Evolutionary conservation across 1,140 invertebrate genomes (phyloP).

Genomic region (Wasmannia auropunctata): DNA sequence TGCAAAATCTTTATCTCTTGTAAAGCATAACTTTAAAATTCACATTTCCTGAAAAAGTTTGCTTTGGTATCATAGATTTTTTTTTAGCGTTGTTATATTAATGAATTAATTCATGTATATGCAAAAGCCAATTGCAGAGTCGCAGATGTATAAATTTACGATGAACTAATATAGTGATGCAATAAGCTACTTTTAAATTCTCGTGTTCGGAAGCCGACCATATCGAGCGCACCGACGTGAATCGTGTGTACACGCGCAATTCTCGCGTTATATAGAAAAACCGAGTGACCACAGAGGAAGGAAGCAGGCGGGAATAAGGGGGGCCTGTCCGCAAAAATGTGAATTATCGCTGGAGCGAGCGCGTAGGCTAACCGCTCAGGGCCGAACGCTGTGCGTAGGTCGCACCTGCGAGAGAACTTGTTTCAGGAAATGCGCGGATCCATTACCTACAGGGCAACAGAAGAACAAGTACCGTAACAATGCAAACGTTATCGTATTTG

Average conservation of each 20-base stretch:
- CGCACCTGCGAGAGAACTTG: constrained; percentile 62
- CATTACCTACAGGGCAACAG: neutral
- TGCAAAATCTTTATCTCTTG: neutral
- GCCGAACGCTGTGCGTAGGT: constrained; percentile 69
- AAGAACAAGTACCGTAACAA: neutral
- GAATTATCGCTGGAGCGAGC: constrained; percentile 58
- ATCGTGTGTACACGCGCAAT: constrained; percentile 66
- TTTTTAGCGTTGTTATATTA: neutral
- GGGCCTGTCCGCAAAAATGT: constrained; percentile 61
- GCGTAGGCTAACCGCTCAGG: constrained; percentile 74
- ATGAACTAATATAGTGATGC: constrained; percentile 49
- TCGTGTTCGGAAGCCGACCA: constrained; percentile 44
- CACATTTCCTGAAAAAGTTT: neutral
- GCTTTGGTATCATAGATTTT: neutral
- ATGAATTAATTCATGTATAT: neutral
- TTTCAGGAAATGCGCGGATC: constrained; percentile 75
- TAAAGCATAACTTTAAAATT: neutral
- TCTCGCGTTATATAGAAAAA: constrained; percentile 60
- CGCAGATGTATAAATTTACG: neutral
- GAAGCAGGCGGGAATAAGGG: constrained; percentile 15
- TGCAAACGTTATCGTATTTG: neutral
- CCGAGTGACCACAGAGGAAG: constrained; percentile 43
- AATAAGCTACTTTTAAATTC: constrained; percentile 52
- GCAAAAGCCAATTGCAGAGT: neutral
- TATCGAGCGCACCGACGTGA: constrained; percentile 61